Evolutionary conservation across 1,140 invertebrate genomes (phyloP).

Genomic region (Reticulitermes speratus): DNA sequence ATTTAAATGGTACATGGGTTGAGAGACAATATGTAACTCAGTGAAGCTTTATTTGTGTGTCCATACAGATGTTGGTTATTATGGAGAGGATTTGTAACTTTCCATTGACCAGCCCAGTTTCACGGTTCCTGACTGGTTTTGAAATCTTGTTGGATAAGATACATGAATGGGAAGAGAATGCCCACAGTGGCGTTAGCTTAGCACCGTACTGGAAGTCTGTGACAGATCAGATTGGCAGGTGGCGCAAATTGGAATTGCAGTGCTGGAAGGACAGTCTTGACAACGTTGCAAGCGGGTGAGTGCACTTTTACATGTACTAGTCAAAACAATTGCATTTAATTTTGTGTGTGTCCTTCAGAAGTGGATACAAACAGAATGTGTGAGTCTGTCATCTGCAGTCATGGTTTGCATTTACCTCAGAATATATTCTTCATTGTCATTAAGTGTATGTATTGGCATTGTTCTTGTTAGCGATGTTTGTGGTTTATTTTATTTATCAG

Average conservation of each 20-base stretch:
- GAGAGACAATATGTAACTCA: too few relatives aligned
- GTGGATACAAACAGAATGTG: too few relatives aligned
- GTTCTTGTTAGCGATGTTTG: too few relatives aligned
- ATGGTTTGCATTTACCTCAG: too few relatives aligned
- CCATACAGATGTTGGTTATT: slow-evolving; percentile 63
- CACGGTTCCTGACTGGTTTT: slow-evolving; percentile 85
- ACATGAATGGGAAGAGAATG: slow-evolving; percentile 90
- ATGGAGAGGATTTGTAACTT: slow-evolving; percentile 76
- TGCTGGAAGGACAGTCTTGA: slow-evolving; percentile 78
- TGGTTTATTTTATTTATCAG: too few relatives aligned
- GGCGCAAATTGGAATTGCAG: slow-evolving; percentile 88
- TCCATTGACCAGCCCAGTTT: slow-evolving; percentile 75
- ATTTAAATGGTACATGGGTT: too few relatives aligned
- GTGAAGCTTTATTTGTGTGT: too few relatives aligned
- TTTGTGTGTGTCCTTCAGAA: too few relatives aligned
- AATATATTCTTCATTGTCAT: too few relatives aligned
- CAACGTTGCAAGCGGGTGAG: slow-evolving; percentile 47
- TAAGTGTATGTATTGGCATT: too few relatives aligned
- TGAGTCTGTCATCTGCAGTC: too few relatives aligned
- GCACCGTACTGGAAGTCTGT: slow-evolving; percentile 66
- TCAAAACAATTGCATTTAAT: too few relatives aligned
- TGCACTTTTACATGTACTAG: not conserved
- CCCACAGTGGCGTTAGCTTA: slow-evolving; percentile 83
- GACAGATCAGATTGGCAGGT: slow-evolving; percentile 80
- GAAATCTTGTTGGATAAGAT: slow-evolving; percentile 83